Percentiles rank a stretch among this genome's conserved stretches.
Evolutionary conservation across 2,113 vertebrate genomes (phyloP).

Genomic region (Carollia perspicillata): DNA sequence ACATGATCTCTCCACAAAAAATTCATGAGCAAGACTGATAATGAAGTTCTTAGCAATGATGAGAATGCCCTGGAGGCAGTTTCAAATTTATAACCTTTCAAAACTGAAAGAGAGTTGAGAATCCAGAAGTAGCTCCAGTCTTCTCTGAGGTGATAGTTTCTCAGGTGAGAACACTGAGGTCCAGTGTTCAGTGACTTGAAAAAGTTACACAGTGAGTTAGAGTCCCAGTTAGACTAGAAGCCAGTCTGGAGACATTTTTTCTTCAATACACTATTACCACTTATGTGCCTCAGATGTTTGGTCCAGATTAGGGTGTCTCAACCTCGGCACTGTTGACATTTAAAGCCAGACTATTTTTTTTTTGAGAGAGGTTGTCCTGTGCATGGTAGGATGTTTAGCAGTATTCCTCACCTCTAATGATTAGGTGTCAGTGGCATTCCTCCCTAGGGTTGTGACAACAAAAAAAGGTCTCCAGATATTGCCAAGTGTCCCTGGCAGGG

Average conservation of each 20-base stretch:
- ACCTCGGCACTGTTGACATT: not conserved
- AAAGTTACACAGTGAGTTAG: not conserved
- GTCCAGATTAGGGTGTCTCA: not conserved
- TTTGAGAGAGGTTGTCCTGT: not conserved
- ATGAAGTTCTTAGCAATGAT: constrained; percentile 25
- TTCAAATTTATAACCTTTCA: not conserved
- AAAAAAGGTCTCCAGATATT: not conserved
- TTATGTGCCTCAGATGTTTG: not conserved
- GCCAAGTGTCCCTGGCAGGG: not conserved
- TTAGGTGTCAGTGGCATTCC: too few species aligned
- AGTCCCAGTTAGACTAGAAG: not conserved
- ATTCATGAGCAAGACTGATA: constrained; percentile 22
- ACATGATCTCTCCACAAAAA: constrained; percentile 15
- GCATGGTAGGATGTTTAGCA: not conserved
- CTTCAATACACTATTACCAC: not conserved
- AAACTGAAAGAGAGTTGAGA: not conserved
- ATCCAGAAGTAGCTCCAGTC: not conserved
- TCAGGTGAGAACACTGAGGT: not conserved
- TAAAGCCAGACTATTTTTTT: not conserved
- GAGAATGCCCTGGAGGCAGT: constrained; percentile 26
- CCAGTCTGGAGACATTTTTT: not conserved
- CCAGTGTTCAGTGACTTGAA: not conserved
- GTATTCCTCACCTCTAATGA: not conserved
- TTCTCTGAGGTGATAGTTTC: not conserved
- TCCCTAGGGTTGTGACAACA: not conserved